Conservation (phyloP, 2,888 invertebrate species). For the Ophioninae sp. region DNA sequence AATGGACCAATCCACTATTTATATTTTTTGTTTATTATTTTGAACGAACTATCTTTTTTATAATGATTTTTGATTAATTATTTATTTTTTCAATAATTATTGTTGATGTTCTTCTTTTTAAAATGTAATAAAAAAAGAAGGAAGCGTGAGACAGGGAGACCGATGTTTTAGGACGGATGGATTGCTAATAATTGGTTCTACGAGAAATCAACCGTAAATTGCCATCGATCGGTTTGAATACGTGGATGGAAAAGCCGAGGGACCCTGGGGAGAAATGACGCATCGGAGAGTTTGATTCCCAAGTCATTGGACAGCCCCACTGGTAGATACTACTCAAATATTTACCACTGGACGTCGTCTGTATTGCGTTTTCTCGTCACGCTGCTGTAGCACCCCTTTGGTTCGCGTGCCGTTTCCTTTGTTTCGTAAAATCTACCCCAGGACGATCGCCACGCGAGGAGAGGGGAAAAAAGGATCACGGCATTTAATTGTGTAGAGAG, state of each 20-base stretch:
- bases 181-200: not conserved
- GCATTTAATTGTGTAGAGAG: not conserved
- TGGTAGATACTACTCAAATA: constrained; percentile 31
- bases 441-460: not conserved
- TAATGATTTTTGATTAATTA: too few species aligned
- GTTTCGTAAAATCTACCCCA: not conserved
- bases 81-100: too few species aligned
- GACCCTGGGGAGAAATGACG: constrained; percentile 2
- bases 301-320: constrained; percentile 15
- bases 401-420: not conserved
- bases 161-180: too few species aligned
- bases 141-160: not conserved
- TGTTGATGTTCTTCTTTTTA: not conserved
- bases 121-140: not conserved
- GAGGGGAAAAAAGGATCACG: not conserved
- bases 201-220: not conserved
- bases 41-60: too few species aligned
- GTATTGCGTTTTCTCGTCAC: constrained; percentile 15
- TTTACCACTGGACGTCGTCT: constrained; percentile 20
- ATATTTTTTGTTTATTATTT: too few species aligned
- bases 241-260: not conserved
- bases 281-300: constrained; percentile 33
- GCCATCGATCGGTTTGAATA: constrained; percentile 9
- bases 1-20: too few species aligned
- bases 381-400: not conserved